Base-by-base conservation (phyloP, 2,113 vertebrate genomes). In the Spheniscus mendiculus region DNA sequence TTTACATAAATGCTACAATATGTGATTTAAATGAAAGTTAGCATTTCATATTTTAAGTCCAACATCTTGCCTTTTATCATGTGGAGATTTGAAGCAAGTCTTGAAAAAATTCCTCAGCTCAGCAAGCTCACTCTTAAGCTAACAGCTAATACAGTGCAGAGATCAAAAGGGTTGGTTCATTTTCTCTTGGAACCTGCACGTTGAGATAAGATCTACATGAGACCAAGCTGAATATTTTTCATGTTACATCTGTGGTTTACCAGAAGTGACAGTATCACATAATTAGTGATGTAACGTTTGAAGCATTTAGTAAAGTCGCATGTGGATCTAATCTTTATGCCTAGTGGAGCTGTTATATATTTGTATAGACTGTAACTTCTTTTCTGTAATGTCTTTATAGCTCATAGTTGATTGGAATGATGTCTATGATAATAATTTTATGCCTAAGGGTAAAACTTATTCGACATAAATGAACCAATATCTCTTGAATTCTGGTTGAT, bases 211-310 rank as follows among this genome's bases (percentile, higher is more conserved):
- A 96, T 96, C 95, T 96, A 83, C 94, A 90, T 69, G 82, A 96
- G 90, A 96, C 79, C 81, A 82, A 91, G 86, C 80, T 92, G 93
- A 97, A 97, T 97, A 94, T 90, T 95, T 97, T 97, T 96, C 90
- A 63, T 90, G 83, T 96, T 97, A 96, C 81, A 90, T 97, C 96
- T 97, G 61, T 94, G 92, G 78, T 93, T 97, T 92, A 95, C 93
- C 89, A 96, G 92, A 95, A 97, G 93, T 93, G 92, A 96, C 93
- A 96, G 87, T 96, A 96, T 96, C 89, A 86, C 89, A 81, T 95
- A 96, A 97, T 96, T 95, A 97, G 91, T 96, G 93, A 95, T 96
- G 95, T 97, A 97, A 97, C 4, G 2, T 96, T 97, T 89, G 45
- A 97, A 95, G 77, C 93, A 97, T 96, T 85, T 95, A 62, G 45